Percentiles rank a stretch among this genome's conserved stretches.
phyloP scores from a whole-genome alignment of 2,888 invertebrate species.

The Pegoplata infirma region DNA sequence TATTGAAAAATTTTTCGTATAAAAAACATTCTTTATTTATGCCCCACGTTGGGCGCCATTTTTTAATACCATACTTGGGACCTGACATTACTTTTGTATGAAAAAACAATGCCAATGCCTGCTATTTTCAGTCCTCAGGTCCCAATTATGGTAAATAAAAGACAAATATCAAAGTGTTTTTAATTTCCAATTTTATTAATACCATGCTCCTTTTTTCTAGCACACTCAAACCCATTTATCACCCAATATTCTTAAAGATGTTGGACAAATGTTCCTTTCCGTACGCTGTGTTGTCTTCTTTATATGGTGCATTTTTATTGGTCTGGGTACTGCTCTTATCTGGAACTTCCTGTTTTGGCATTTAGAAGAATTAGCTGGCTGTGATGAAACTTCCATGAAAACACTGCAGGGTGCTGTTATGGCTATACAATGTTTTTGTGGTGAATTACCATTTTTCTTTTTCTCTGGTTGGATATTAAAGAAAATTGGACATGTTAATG shows the following conservation, averaged over 20 bases:
- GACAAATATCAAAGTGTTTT: no score
- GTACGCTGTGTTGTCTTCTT: conserved; percentile 86
- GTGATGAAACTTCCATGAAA: conserved; percentile 81
- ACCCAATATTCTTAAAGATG: conserved; percentile 83
- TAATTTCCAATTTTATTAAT: no score
- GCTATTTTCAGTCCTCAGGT: no score
- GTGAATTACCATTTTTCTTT: conserved; percentile 93
- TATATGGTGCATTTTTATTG: conserved; percentile 88
- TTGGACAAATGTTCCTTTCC: conserved; percentile 83
- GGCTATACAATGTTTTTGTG: conserved; percentile 89
- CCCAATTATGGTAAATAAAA: no score
- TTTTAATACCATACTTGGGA: no score
- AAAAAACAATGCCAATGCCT: no score
- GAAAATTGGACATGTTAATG: conserved; percentile 88
- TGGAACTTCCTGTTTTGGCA: conserved; percentile 95
- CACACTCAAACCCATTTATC: conserved; percentile 83
- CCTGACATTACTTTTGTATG: no score
- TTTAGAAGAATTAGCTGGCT: conserved; percentile 85
- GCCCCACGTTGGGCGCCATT: no score
- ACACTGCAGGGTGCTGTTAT: conserved; percentile 86
- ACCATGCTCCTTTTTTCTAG: conserved; percentile 78
- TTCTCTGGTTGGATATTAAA: conserved; percentile 87
- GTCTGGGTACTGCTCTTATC: conserved; percentile 89
- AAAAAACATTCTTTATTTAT: no score
- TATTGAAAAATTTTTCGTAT: no score